Conservation (phyloP, 2,888 invertebrate species). For the Xestia xanthographa region DNA sequence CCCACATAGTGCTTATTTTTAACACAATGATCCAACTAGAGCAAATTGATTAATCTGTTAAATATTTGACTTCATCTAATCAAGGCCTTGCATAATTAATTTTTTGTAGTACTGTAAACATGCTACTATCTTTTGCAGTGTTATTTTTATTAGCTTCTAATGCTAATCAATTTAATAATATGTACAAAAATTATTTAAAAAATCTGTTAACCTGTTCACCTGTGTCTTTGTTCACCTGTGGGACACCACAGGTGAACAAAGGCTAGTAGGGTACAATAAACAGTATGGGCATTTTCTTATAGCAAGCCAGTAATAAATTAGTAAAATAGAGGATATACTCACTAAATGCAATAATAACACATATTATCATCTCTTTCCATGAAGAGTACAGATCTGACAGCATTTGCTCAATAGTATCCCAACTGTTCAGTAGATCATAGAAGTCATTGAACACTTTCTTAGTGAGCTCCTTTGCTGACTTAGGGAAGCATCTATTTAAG, state of each 20-base stretch:
- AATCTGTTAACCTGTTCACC: neutral
- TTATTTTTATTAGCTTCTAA: neutral
- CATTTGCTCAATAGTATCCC: conserved; percentile 97
- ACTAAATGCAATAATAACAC: conserved; percentile 96
- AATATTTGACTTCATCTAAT: neutral
- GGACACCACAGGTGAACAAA: too few species aligned
- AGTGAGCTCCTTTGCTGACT: conserved; percentile 92
- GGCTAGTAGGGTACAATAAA: neutral
- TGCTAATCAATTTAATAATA: neutral
- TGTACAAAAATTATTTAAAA: neutral
- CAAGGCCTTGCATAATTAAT: neutral
- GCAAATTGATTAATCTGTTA: conserved; percentile 30
- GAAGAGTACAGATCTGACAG: conserved; percentile 96
- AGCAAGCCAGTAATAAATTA: neutral
- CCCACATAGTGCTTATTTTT: conserved; percentile 54
- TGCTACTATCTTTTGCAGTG: neutral
- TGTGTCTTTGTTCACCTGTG: too few species aligned
- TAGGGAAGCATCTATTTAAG: conserved; percentile 97
- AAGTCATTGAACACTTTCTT: conserved; percentile 92
- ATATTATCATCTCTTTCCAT: conserved; percentile 95
- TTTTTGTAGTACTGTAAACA: neutral
- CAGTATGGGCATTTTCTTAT: neutral
- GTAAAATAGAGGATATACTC: conserved; percentile 77
- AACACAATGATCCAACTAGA: conserved; percentile 35
- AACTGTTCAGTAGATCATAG: conserved; percentile 95